Evolutionary conservation across 2,797 vertebrate genomes (phyloP), one percentile per base, ranked within the genome.

Genomic region (Bradypus variegatus): DNA sequence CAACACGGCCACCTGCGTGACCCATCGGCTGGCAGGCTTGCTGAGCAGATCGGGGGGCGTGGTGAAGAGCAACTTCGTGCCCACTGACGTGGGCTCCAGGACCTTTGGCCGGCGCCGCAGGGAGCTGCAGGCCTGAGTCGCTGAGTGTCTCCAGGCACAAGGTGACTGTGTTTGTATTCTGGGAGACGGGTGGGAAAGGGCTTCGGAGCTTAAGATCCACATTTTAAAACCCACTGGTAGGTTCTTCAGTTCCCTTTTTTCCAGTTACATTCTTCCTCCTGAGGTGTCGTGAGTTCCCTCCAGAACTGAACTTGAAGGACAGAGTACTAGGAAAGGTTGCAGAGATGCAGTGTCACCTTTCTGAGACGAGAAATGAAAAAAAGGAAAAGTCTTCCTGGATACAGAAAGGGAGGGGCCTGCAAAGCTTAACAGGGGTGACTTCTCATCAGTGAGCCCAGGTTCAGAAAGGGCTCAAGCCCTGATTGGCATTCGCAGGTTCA

Each of bases 1-100:
- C 97, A 99, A 99, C 97, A 99, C 98, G 4, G 98, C 99, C 67
- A 99, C 99, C 53, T 99, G 99, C 7, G 99, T 98, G 70, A 99
- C 99, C 96, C 98, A 99, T 79, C 98, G 99, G 79, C 96, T 99
- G 97, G 99, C 99, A 6, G 99, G 98, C 96, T 98, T 98, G 96
- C 98, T 99, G 91, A 99, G 98, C 97, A 98, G 98, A 95, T 99
- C 99, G 5, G 98, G 99, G 79, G 99, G 98, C 15, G 97, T 99
- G 60, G 98, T 98, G 95, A 98, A 98, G 97, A 98, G 96, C 96
- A 98, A 98, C 97, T 99, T 98, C 0, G 98, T 99, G 94, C 98
- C 98, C 62, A 99, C 99, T 94, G 97, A 99, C 0, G 99, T 99
- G 86, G 99, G 99, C 6, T 98, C 99, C 23, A 98, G 98, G 93